A percentile compares a stretch with the other conserved stretches of the same genome.
Evolutionary conservation across 2,797 vertebrate genomes (phyloP).

Genomic region (Sebastes kiyomatsui): DNA sequence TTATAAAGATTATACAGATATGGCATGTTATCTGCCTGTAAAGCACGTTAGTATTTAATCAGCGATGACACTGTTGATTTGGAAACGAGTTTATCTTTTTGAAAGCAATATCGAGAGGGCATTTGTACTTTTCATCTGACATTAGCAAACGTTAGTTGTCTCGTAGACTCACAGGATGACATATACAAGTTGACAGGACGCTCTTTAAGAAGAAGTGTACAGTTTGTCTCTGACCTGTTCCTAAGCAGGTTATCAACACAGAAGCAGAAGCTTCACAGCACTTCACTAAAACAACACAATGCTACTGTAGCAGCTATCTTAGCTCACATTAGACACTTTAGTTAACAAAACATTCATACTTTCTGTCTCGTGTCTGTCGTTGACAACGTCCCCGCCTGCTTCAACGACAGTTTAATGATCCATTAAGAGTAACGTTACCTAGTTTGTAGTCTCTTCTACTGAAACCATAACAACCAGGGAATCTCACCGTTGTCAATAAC

Average conservation of each 20-base stretch:
- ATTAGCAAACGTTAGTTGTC: neutral
- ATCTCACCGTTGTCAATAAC: slow-evolving; percentile 43
- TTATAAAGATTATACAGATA: neutral
- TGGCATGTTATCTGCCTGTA: no score
- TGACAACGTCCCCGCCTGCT: neutral
- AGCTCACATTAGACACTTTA: slow-evolving; percentile 58
- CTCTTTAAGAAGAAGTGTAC: neutral
- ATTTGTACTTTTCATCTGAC: neutral
- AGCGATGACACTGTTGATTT: neutral
- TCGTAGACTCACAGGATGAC: neutral
- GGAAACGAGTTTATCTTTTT: neutral
- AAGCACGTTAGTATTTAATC: no score
- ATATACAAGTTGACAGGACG: neutral
- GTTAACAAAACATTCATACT: slow-evolving; percentile 13
- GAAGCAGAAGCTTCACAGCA: neutral
- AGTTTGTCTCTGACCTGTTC: slow-evolving; percentile 35
- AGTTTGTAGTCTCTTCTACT: no score
- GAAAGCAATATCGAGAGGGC: neutral
- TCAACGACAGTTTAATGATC: neutral
- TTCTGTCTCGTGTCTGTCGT: neutral
- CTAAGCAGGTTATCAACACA: neutral
- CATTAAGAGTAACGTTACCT: neutral
- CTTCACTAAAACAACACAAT: neutral
- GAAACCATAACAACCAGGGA: neutral
- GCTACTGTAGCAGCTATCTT: slow-evolving; percentile 28